phyloP scores from a whole-genome alignment of 2,797 vertebrate species.

The Parotocinclus haroldoi region DNA sequence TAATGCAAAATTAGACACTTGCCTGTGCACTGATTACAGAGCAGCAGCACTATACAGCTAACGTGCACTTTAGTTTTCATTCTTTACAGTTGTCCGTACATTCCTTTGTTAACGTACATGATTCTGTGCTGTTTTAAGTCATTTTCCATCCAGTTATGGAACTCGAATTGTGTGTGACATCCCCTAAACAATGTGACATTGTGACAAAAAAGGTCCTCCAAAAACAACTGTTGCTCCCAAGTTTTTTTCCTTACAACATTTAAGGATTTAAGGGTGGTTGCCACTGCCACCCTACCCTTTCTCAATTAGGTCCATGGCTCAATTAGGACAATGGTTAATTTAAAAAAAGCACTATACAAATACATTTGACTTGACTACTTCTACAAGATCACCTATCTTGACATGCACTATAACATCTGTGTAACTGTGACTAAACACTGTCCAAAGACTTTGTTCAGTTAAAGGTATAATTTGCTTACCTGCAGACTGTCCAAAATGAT shows the following conservation, averaged over 20 bases:
- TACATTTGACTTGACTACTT: too few relatives aligned
- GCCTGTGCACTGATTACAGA: conserved; percentile 38
- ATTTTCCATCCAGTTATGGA: neutral
- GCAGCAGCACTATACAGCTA: conserved; percentile 1
- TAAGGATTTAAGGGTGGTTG: too few relatives aligned
- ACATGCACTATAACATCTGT: too few relatives aligned
- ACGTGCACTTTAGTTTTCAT: conserved; percentile 33
- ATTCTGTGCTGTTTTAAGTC: conserved; percentile 16
- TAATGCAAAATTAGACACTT: too few relatives aligned
- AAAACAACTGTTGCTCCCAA: too few relatives aligned
- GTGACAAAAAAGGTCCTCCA: too few relatives aligned
- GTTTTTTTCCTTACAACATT: too few relatives aligned
- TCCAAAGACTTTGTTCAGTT: neutral
- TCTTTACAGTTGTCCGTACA: conserved; percentile 22
- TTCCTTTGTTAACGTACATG: conserved; percentile 30
- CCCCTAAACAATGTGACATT: neutral
- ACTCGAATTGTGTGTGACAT: neutral
- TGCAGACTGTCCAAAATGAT: conserved; percentile 92
- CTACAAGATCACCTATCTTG: too few relatives aligned
- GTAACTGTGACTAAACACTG: neutral
- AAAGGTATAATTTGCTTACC: conserved; percentile 64
- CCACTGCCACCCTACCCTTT: too few relatives aligned
- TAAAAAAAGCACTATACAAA: too few relatives aligned
- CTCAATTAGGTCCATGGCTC: too few relatives aligned
- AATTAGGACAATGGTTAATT: too few relatives aligned